A percentile compares a stretch with the other conserved stretches of the same genome.
These are phyloP conservation scores for Pseudococcus jackbeardsleyi DNA, from an alignment of 2,888 invertebrate species.

Conservation along the genomic window DNA sequence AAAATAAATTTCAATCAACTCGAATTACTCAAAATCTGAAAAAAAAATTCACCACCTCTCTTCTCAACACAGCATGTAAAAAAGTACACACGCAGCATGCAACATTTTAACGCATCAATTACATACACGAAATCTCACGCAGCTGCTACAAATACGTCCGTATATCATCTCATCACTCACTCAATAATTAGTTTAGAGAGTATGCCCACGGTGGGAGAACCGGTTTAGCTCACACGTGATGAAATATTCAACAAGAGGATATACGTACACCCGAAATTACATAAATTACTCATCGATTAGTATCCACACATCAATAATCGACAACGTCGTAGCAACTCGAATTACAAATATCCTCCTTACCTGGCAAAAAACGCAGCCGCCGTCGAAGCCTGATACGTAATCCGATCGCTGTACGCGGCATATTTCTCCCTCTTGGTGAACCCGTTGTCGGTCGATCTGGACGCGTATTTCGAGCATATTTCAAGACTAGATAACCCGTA, in stretches of 20 bases:
- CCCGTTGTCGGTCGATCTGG: conserved; percentile 12
- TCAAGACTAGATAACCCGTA: conserved; percentile 61
- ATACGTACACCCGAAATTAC: not conserved
- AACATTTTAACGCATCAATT: too few relatives aligned
- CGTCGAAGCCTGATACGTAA: conserved; percentile 56
- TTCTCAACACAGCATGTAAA: too few relatives aligned
- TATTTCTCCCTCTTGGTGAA: not conserved
- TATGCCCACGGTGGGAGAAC: not conserved
- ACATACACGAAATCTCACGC: too few relatives aligned
- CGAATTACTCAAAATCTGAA: too few relatives aligned
- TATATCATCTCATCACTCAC: not conserved
- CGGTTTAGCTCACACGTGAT: not conserved
- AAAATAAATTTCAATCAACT: too few relatives aligned
- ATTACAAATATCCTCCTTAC: conserved; percentile 53
- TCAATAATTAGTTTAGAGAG: not conserved
- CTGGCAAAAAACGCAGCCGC: conserved; percentile 65
- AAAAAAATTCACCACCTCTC: too few relatives aligned
- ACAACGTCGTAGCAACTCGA: not conserved
- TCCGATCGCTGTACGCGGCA: conserved; percentile 6
- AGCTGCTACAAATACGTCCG: not conserved
- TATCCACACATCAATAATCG: not conserved
- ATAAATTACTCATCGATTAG: not conserved
- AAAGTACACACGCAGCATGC: too few relatives aligned
- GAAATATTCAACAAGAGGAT: not conserved
- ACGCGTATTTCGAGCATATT: conserved; percentile 60